Conservation (phyloP, 2,888 invertebrate genomes). For the Parelbella ahira region DNA sequence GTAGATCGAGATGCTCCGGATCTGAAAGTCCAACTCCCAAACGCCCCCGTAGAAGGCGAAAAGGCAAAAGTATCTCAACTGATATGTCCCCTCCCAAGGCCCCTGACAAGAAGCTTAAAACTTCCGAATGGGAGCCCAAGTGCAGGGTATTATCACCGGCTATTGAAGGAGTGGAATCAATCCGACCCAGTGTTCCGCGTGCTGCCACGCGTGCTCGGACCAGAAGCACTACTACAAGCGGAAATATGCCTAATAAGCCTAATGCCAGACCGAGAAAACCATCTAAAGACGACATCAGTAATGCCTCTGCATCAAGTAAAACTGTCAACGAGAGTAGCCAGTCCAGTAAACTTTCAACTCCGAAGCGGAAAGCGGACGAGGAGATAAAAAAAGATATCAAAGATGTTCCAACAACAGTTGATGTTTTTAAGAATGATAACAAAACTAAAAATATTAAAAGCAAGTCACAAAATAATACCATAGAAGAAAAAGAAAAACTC, state of each 20-base stretch:
- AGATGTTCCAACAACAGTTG: conserved; percentile 54
- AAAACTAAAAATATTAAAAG: conserved; percentile 40
- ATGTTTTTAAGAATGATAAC: conserved; percentile 41
- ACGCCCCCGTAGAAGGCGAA: conserved; percentile 65
- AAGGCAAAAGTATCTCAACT: conserved; percentile 58
- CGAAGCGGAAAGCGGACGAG: conserved; percentile 83
- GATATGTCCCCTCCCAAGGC: conserved; percentile 80
- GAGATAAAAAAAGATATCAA: conserved; percentile 71
- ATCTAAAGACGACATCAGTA: conserved; percentile 60
- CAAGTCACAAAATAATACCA: conserved; percentile 45
- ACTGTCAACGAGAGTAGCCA: conserved; percentile 80
- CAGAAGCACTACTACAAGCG: conserved; percentile 84
- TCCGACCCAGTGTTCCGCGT: conserved; percentile 66
- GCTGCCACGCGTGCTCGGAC: conserved; percentile 83
- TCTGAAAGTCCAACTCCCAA: conserved; percentile 66
- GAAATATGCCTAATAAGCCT: conserved; percentile 83
- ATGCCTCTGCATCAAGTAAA: conserved; percentile 63
- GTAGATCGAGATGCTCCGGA: conserved; percentile 59
- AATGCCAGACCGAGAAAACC: conserved; percentile 76
- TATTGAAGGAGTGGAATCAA: conserved; percentile 88
- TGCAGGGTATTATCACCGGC: conserved; percentile 85
- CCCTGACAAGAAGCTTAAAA: conserved; percentile 91
- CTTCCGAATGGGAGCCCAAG: conserved; percentile 89
- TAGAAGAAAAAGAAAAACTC: conserved; percentile 56
- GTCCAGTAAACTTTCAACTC: conserved; percentile 81